These are phyloP conservation scores for Rallus limicola DNA, from an alignment of 2,113 vertebrate genomes.

Conservation along the genomic window DNA sequence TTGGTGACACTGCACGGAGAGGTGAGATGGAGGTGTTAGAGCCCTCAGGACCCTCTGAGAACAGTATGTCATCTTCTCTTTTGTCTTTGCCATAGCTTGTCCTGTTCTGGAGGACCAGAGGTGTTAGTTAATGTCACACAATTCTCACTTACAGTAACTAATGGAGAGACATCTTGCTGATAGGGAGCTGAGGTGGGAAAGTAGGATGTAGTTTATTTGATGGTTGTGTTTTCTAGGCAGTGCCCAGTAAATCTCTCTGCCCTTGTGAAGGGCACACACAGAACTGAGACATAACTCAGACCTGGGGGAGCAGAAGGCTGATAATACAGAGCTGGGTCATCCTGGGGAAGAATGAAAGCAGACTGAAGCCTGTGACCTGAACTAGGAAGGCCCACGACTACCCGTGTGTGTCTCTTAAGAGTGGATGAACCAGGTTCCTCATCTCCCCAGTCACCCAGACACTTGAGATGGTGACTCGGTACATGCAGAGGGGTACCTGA, in stretches of 20 bases:
- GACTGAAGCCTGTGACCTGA: neutral
- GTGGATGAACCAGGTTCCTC: neutral
- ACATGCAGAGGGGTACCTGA: neutral
- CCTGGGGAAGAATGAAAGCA: neutral
- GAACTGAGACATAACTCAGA: neutral
- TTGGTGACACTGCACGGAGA: too few relatives aligned
- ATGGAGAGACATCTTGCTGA: neutral
- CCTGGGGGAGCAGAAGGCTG: neutral
- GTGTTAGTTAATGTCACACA: neutral
- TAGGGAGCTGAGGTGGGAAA: neutral
- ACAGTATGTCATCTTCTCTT: neutral
- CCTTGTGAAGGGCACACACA: neutral
- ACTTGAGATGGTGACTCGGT: neutral
- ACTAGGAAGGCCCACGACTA: neutral
- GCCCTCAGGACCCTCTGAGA: too few relatives aligned
- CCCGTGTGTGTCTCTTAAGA: neutral
- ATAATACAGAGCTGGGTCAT: neutral
- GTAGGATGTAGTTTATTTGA: neutral
- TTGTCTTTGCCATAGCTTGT: neutral
- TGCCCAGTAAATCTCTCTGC: neutral
- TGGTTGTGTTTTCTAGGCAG: neutral
- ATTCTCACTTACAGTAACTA: neutral
- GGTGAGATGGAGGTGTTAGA: too few relatives aligned
- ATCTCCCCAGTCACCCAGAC: neutral
- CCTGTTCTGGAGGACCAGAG: neutral